Evolutionary conservation across 2,113 vertebrate species (phyloP).

Genomic region (Gadus macrocephalus): DNA sequence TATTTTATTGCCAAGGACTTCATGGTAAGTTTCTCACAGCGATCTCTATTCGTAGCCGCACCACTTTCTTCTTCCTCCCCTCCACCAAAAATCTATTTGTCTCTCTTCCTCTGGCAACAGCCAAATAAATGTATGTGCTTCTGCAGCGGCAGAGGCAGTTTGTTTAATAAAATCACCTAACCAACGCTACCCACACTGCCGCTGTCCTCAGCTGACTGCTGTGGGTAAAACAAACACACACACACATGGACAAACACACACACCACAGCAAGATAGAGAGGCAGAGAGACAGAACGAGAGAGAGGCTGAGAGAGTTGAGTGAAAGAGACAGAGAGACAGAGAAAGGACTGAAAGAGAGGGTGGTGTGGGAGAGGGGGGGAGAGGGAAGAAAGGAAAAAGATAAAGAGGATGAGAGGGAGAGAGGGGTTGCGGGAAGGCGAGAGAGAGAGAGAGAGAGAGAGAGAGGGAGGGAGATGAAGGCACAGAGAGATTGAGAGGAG

Average conservation of each 20-base stretch:
- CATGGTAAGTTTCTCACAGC: constrained; percentile 41
- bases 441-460: background rate
- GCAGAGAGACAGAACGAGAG: too few species aligned
- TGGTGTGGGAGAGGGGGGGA: too few species aligned
- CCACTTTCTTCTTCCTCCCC: constrained; percentile 30
- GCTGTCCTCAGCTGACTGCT: constrained; percentile 49
- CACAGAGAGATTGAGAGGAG: background rate
- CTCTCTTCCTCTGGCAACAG: constrained; percentile 30
- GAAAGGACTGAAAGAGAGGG: too few species aligned
- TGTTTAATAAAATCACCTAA: constrained; percentile 49
- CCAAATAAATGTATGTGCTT: constrained; percentile 31
- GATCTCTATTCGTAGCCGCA: constrained; percentile 6
- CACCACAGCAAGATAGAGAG: too few species aligned
- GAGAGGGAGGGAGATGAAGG: background rate
- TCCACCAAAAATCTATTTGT: constrained; percentile 45
- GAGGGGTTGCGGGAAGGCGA: background rate
- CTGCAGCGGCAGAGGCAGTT: constrained; percentile 27
- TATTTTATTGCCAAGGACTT: constrained; percentile 42
- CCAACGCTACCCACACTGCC: constrained; percentile 15
- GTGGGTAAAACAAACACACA: constrained; percentile 19
- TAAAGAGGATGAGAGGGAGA: background rate
- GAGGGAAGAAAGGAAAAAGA: too few species aligned
- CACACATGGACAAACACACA: too few species aligned
- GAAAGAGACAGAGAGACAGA: too few species aligned
- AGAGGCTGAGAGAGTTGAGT: constrained; percentile 8